Conservation (phyloP, 2,888 invertebrate species). For the Lagria hirta region DNA sequence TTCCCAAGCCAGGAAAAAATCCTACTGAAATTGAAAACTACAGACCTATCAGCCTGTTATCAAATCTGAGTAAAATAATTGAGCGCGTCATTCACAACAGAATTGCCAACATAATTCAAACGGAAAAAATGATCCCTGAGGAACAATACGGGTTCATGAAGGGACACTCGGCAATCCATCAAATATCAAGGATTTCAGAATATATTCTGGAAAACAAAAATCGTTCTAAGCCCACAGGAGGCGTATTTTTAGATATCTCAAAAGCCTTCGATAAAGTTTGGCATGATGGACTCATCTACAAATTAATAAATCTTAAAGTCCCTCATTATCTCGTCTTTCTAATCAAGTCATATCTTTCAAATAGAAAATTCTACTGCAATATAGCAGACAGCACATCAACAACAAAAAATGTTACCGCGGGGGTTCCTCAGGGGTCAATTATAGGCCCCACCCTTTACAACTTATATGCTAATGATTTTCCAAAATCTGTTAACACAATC, state of each 20-base stretch:
- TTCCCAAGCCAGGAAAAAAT: slow-evolving; percentile 5
- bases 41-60: too few relatives aligned
- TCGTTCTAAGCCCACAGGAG: slow-evolving; percentile 1
- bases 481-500: too few relatives aligned
- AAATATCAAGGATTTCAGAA: slow-evolving; percentile 14
- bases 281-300: slow-evolving; percentile 18
- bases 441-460: too few relatives aligned
- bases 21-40: slow-evolving; percentile 6
- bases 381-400: background rate
- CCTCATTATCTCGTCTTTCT: slow-evolving; percentile 10
- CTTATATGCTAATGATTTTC: too few relatives aligned
- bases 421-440: too few relatives aligned
- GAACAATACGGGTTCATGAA: slow-evolving; percentile 22
- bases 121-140: slow-evolving; percentile 11
- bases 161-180: slow-evolving; percentile 15
- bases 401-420: background rate
- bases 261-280: slow-evolving; percentile 25
- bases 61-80: too few relatives aligned
- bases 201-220: slow-evolving; percentile 7
- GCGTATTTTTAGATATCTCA: slow-evolving; percentile 15
- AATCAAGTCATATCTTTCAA: background rate
- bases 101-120: slow-evolving; percentile 3
- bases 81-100: slow-evolving; percentile 4
- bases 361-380: background rate
- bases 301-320: too few relatives aligned